Percentiles rank a stretch among this genome's conserved stretches.
These are phyloP conservation scores for Cecropterus lyciades DNA, from an alignment of 1,140 invertebrate species.

Conservation along the genomic window DNA sequence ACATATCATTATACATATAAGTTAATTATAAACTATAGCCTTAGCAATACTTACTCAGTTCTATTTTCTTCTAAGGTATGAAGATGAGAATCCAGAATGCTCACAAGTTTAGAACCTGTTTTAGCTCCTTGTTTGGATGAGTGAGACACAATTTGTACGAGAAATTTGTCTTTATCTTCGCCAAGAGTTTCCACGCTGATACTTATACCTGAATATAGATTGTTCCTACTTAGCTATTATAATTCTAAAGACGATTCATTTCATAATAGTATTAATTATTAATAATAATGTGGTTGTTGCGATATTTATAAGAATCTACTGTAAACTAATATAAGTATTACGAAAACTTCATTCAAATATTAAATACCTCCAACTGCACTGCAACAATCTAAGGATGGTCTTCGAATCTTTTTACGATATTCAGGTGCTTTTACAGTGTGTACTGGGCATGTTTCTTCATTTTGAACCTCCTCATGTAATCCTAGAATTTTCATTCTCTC, in stretches of 20 bases:
- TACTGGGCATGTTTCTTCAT: slow-evolving; percentile 43
- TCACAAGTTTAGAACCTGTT: slow-evolving; percentile 81
- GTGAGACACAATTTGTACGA: slow-evolving; percentile 83
- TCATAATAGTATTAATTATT: too few relatives aligned
- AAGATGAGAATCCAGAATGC: slow-evolving; percentile 83
- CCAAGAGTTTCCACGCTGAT: slow-evolving; percentile 71
- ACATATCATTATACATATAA: too few relatives aligned
- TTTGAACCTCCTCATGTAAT: slow-evolving; percentile 50
- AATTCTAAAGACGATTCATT: background rate
- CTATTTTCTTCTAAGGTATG: slow-evolving; percentile 86
- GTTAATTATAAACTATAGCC: too few relatives aligned
- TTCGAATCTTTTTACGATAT: slow-evolving; percentile 60
- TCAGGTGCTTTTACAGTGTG: slow-evolving; percentile 49
- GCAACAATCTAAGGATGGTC: slow-evolving; percentile 72
- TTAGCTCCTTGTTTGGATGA: slow-evolving; percentile 80
- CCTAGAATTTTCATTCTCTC: slow-evolving; percentile 69
- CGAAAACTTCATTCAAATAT: background rate
- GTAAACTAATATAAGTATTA: background rate
- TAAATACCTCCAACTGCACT: slow-evolving; percentile 71
- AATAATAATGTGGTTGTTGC: too few relatives aligned
- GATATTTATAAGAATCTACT: background rate
- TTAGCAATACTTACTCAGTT: slow-evolving; percentile 72
- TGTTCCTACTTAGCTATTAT: background rate
- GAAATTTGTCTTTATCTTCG: slow-evolving; percentile 74
- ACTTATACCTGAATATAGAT: slow-evolving; percentile 63